Evolutionary conservation across 2,113 vertebrate species (phyloP).

Genomic region (Scomber colias): DNA sequence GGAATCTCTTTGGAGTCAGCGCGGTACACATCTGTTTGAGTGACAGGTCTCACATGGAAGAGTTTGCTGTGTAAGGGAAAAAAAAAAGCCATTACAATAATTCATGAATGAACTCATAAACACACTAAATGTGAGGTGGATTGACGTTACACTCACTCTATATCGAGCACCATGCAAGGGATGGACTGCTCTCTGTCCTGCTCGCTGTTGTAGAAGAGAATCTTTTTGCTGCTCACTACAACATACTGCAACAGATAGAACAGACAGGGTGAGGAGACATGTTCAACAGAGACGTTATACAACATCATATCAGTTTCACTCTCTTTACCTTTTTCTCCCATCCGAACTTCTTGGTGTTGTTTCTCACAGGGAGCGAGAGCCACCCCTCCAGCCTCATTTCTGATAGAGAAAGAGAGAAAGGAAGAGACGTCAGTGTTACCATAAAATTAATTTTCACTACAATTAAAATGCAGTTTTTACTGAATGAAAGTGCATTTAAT

Average conservation of each 20-base stretch:
- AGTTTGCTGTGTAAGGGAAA: slow-evolving; percentile 88
- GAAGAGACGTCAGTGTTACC: too few relatives aligned
- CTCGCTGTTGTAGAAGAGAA: slow-evolving; percentile 98
- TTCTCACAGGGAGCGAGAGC: slow-evolving; percentile 96
- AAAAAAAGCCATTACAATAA: background rate
- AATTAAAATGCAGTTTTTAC: background rate
- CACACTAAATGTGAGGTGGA: background rate
- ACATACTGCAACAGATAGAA: slow-evolving; percentile 87
- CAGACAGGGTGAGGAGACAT: background rate
- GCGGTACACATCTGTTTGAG: slow-evolving; percentile 97
- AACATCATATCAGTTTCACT: background rate
- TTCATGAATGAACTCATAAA: background rate
- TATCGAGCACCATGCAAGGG: slow-evolving; percentile 98
- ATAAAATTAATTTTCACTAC: background rate
- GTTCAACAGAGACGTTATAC: fast-evolving
- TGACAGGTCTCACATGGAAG: slow-evolving; percentile 98
- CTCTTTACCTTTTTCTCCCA: slow-evolving; percentile 94
- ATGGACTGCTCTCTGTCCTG: slow-evolving; percentile 98
- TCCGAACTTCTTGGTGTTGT: slow-evolving; percentile 98
- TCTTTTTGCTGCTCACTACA: slow-evolving; percentile 99
- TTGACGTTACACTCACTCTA: slow-evolving; percentile 90
- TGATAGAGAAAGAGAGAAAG: slow-evolving; percentile 47
- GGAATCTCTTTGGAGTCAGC: slow-evolving; percentile 98
- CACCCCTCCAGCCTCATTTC: slow-evolving; percentile 96
- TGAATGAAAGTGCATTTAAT: too few relatives aligned